phyloP scores from a whole-genome alignment of 1,140 invertebrate species.

The Neodiprion lecontei region DNA sequence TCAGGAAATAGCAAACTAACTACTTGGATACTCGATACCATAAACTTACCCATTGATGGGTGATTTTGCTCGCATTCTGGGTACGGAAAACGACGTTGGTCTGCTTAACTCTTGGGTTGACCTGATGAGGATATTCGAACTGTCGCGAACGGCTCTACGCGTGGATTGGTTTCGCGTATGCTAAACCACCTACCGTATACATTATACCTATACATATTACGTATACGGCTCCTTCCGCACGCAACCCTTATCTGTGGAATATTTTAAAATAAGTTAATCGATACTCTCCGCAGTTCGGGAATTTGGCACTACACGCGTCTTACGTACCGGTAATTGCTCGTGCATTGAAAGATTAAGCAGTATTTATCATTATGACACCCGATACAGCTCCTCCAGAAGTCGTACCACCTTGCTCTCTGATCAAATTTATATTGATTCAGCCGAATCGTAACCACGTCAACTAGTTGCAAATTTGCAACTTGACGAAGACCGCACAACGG shows the following conservation, averaged over 20 bases:
- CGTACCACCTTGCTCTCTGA: neutral
- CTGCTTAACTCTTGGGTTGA: neutral
- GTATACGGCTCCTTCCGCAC: too few species aligned
- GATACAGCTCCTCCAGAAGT: neutral
- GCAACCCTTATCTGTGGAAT: neutral
- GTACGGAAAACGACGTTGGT: too few species aligned
- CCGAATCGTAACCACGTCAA: too few species aligned
- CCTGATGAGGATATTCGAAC: neutral
- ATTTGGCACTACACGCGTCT: neutral
- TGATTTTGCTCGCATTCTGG: too few species aligned
- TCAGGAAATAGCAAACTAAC: too few species aligned
- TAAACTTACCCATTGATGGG: too few species aligned
- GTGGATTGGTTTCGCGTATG: neutral
- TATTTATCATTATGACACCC: neutral
- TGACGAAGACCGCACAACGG: too few species aligned
- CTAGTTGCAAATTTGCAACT: too few species aligned
- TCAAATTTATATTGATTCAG: too few species aligned
- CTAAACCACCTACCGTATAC: neutral
- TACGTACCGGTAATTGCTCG: neutral
- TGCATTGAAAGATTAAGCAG: neutral
- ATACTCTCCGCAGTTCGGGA: neutral
- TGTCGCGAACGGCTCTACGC: neutral
- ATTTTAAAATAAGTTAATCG: slow-evolving; percentile 2
- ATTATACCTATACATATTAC: too few species aligned
- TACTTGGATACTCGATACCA: too few species aligned